Evolutionary conservation across 2,797 vertebrate genomes (phyloP), one percentile per base, ranked within the genome.

Genomic region (Pangasius sanitwongsei): DNA sequence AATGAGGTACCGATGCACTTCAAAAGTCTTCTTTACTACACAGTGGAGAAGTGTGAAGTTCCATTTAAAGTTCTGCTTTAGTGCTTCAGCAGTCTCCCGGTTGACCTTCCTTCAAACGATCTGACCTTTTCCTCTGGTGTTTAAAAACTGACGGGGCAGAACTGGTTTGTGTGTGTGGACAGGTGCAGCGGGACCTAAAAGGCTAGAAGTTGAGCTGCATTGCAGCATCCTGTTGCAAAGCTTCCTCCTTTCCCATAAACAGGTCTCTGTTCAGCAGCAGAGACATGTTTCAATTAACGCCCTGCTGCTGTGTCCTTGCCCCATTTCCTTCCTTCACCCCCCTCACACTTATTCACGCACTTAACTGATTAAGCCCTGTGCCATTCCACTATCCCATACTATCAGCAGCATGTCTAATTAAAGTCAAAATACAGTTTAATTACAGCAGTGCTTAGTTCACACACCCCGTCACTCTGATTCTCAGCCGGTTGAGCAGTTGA

Each of bases 341-440:
- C 75, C 41, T 78, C 23, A 61, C 61, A 86, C 86, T 90, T n/a
- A 37, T 28, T 89, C 90, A 85, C 90, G 87, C 86, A 92, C 86
- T 91, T 89, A 89, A 92, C 92, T 91, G 91, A 91, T 91, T 91
- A 91, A 89, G 86, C 87, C 53, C 87, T 89, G 78, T 87, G 89
- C 83, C 63, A 89, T 89, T 90, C 88, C 86, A 86, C 90, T 78
- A 89, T 89, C 89, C 93, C 93, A 92, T 23, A 87, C 91, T 92
- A 87, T 89, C 91, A 87, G 90, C 86, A 89, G 90, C 88, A 89
- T 91, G 91, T 93, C 93, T 92, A 94, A 95, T 96, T 93, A 94
- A 91, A 91, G 90, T 93, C 90, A 93, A 92, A 94, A 94, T 89
- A 74, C 84, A 87, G 89, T 92, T 93, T 92, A 93, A 93, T 94